Evolutionary conservation across 2,888 invertebrate species (phyloP).

Genomic region (Meloe dianella): DNA sequence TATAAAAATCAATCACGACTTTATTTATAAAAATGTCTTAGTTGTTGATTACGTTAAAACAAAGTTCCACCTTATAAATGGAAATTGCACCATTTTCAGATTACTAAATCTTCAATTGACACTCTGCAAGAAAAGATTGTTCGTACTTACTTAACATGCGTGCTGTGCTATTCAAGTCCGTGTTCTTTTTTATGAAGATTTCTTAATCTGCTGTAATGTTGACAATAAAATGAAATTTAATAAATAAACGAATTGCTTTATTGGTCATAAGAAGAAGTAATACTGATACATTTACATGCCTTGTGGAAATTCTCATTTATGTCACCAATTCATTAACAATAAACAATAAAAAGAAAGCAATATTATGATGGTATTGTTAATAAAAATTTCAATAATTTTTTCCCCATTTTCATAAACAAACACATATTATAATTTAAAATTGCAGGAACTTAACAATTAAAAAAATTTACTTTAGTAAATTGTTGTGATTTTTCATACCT

Average conservation of each 20-base stretch:
- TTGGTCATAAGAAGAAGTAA: conserved; percentile 53
- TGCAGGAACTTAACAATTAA: conserved; percentile 27
- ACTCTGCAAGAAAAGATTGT: too few relatives aligned
- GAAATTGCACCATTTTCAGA: too few relatives aligned
- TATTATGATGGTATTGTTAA: background rate
- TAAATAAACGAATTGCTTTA: conserved; percentile 43
- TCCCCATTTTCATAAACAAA: background rate
- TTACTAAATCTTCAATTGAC: too few relatives aligned
- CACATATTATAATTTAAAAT: conserved; percentile 20
- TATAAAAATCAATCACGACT: too few relatives aligned
- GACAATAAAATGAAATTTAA: background rate
- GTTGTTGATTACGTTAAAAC: too few relatives aligned
- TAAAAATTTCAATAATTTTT: background rate
- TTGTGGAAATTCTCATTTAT: conserved; percentile 40
- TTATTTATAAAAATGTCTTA: too few relatives aligned
- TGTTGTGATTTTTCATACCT: conserved; percentile 12
- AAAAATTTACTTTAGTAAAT: background rate
- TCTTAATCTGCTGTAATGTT: too few relatives aligned
- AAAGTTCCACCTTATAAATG: too few relatives aligned
- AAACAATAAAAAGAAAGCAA: conserved; percentile 45
- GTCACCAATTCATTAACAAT: conserved; percentile 42
- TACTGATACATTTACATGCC: conserved; percentile 57
- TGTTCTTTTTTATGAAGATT: too few relatives aligned
- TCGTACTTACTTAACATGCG: too few relatives aligned
- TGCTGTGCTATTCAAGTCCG: too few relatives aligned